Percentiles rank a stretch among this genome's conserved stretches.
These are phyloP conservation scores for Luperina nickerlii DNA, from an alignment of 2,888 invertebrate species.

Conservation along the genomic window DNA sequence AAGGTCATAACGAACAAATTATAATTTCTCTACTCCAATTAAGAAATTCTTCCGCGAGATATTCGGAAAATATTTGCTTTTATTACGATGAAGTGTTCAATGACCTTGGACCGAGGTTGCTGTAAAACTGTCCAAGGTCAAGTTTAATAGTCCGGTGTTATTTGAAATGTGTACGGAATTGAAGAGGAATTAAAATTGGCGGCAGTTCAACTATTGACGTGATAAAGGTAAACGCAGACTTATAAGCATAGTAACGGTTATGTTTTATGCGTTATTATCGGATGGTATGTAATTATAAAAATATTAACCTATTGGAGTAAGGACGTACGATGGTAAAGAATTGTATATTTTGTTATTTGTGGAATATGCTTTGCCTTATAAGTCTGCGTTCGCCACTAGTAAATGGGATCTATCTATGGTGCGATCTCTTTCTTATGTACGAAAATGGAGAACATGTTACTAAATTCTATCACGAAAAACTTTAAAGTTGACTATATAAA, in stretches of 20 bases:
- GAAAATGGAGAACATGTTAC: not conserved
- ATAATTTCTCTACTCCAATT: conserved; percentile 19
- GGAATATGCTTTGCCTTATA: not conserved
- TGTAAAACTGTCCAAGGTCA: conserved; percentile 39
- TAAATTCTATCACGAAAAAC: conserved; percentile 1
- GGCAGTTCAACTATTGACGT: conserved; percentile 38
- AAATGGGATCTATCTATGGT: not conserved
- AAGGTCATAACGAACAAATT: conserved; percentile 1
- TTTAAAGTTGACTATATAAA: not conserved
- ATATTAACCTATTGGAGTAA: not conserved
- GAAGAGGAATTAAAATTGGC: conserved; percentile 28
- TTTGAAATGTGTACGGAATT: conserved; percentile 45
- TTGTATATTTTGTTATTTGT: not conserved
- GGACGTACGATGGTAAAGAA: too few species aligned
- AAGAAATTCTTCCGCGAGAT: conserved; percentile 11
- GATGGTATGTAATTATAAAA: not conserved
- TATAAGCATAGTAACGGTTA: not conserved
- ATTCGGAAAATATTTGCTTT: conserved; percentile 28
- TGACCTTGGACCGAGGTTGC: conserved; percentile 26
- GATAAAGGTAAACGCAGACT: conserved; percentile 16
- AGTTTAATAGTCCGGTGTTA: conserved; percentile 27
- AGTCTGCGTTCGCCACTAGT: conserved; percentile 11
- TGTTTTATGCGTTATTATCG: conserved; percentile 6
- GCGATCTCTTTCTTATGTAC: conserved; percentile 11
- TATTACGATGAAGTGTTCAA: conserved; percentile 10